Base-by-base conservation (phyloP, 1,140 invertebrate species). In the Pseudomyrmex dendroicus region DNA sequence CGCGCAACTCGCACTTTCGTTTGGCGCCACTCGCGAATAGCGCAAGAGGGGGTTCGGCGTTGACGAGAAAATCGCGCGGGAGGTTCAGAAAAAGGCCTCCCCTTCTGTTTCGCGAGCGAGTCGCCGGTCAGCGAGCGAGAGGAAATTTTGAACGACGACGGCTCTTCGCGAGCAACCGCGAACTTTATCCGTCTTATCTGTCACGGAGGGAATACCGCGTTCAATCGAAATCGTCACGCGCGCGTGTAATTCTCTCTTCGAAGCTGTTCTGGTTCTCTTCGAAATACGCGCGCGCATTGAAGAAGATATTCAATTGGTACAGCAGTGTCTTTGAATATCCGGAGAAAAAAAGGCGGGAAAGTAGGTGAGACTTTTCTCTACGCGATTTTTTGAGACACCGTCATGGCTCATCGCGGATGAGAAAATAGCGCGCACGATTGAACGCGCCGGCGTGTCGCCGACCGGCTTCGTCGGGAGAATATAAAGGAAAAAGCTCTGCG, bases 1-100 rank as follows among this genome's bases (percentile, higher is more conserved):
- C 84, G 20, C 80, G 59, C 84, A 77, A 76, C 82, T 86, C 76
- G 62, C 86, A 86, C 86, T 89, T 89, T 86, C 84, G 84, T 87
- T 87, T 3, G 72, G 63, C 78, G 68, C 67, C 52, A 74, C 48
- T 54, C 63, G 22, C 22, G 35, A 10, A 66, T 57, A 78, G 67
- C 3, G 52, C 20, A 73, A 64, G 85, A 76, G 83, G 84, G 73
- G 84, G 50, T 62, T 35, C 73, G 73, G 82, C 74, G 57, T 50
- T 13, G 77, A 22, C 48, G 76, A 72, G 50, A 56, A 78, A 86
- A 87, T 48, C n/a, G 67, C 48, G 22, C 20, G 20, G 84, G 17
- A 66, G 56, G 15, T 56, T 57, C 12, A 35, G 64, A 59, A 52
- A n/a, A 86, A 83, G 76, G 44, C 68, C 67, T 68, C 74, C 72